These are phyloP conservation scores for Saguinus imperator DNA, from an alignment of 2,113 vertebrate genomes.

Conservation along the genomic window DNA sequence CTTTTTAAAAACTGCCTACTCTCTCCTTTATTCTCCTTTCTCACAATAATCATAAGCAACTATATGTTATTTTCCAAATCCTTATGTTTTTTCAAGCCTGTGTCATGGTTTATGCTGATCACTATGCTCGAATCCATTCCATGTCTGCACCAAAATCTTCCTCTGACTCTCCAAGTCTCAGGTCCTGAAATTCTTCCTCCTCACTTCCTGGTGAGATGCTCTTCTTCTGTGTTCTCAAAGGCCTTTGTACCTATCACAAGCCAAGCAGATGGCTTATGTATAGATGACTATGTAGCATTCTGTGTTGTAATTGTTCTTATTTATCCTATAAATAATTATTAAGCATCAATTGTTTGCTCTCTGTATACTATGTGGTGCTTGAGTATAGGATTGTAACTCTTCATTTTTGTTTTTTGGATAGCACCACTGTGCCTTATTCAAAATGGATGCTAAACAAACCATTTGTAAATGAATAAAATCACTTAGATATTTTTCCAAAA, in stretches of 20 bases:
- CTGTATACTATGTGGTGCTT: not conserved
- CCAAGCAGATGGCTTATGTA: not conserved
- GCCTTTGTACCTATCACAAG: fast-evolving
- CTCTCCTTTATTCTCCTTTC: not conserved
- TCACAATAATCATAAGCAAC: not conserved
- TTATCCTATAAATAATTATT: not conserved
- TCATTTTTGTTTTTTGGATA: not conserved
- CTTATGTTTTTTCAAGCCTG: not conserved
- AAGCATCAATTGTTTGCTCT: not conserved
- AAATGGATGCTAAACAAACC: not conserved
- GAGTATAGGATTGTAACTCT: not conserved
- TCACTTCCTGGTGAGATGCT: not conserved
- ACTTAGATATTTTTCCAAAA: not conserved
- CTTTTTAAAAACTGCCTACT: not conserved
- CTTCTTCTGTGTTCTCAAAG: not conserved
- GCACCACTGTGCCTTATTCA: not conserved
- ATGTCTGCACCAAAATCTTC: not conserved
- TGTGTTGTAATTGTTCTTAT: not conserved
- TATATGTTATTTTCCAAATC: not conserved
- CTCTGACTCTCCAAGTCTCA: not conserved
- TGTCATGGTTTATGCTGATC: not conserved
- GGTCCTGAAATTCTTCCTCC: not conserved
- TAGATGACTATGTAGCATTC: not conserved
- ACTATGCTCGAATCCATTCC: not conserved
- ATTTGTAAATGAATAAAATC: not conserved